A percentile compares a stretch with the other conserved stretches of the same genome.
Evolutionary conservation across 37 sponge, comb jelly and placozoan species (phyloP).

Genomic region (Aplysina aerophoba): DNA sequence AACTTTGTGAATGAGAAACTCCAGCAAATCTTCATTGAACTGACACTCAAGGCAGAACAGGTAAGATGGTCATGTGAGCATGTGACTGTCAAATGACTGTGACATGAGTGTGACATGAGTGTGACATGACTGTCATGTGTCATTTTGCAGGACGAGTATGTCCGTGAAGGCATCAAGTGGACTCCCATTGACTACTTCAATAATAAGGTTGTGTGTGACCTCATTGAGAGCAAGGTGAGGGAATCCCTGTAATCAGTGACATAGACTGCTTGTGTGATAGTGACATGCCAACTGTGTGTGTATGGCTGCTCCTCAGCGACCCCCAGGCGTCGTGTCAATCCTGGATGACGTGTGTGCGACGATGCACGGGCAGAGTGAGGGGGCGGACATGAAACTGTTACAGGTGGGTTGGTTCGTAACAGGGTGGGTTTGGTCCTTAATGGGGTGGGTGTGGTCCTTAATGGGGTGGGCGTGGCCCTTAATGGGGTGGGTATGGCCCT

Average conservation of each 20-base stretch:
- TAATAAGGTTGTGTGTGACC: slow-evolving; percentile 97
- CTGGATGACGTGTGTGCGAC: slow-evolving; percentile 97
- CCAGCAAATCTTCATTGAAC: slow-evolving; percentile 97
- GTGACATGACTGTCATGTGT: neutral
- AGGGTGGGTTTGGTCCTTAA: too few species aligned
- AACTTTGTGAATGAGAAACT: slow-evolving; percentile 99
- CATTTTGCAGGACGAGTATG: slow-evolving; percentile 89
- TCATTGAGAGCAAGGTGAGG: slow-evolving; percentile 92
- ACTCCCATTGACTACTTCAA: slow-evolving; percentile 97
- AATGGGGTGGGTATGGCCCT: too few species aligned
- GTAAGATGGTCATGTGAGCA: slow-evolving; percentile 17
- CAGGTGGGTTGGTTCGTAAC: slow-evolving; percentile 56
- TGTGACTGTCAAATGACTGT: neutral
- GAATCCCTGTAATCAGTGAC: neutral
- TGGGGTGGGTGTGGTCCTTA: too few species aligned
- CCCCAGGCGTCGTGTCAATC: slow-evolving; percentile 94
- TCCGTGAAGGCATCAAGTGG: slow-evolving; percentile 96
- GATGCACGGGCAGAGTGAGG: slow-evolving; percentile 96
- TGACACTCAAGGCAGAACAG: slow-evolving; percentile 98
- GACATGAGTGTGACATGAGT: neutral
- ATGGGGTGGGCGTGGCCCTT: too few species aligned
- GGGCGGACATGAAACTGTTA: slow-evolving; percentile 91
- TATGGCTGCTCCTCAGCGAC: slow-evolving; percentile 60
- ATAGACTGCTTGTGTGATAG: neutral
- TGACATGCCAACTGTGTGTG: neutral